Percentiles rank a stretch among this genome's conserved stretches.
Conservation (phyloP, 2,113 vertebrate species). For the Arenaria interpres region DNA sequence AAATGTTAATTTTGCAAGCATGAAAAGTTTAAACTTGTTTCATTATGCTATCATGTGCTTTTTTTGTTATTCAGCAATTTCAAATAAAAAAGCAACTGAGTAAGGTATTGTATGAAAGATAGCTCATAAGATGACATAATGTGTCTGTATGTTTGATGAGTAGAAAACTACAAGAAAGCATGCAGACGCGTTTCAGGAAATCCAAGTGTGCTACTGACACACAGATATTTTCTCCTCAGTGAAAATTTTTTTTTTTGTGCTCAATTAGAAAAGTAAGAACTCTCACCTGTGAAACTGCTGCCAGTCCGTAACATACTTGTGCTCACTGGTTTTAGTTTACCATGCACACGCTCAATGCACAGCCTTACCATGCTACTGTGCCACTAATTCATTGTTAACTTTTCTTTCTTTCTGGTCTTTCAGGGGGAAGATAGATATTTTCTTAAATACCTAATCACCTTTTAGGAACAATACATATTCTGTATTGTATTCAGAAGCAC, state of each 20-base stretch:
- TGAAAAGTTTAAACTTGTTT: neutral
- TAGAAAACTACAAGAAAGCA: neutral
- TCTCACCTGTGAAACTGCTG: neutral
- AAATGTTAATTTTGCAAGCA: neutral
- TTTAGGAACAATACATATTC: neutral
- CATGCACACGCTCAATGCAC: neutral
- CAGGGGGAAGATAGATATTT: constrained; percentile 21
- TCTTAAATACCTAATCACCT: neutral
- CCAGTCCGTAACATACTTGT: neutral
- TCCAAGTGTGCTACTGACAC: neutral
- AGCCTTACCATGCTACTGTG: neutral
- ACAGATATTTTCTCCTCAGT: neutral
- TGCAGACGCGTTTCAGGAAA: neutral
- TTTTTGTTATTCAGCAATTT: neutral
- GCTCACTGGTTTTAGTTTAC: neutral
- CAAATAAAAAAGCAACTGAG: neutral
- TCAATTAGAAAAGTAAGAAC: neutral
- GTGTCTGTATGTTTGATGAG: neutral
- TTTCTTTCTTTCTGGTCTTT: constrained; percentile 29
- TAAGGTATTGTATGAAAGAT: neutral
- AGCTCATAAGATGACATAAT: neutral
- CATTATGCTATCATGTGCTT: neutral
- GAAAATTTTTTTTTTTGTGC: neutral
- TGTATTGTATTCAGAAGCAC: constrained; percentile 7
- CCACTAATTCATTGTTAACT: neutral